Evolutionary conservation across 2,797 vertebrate species (phyloP), one percentile per base, ranked within the genome.

Genomic region (Parotocinclus haroldoi): DNA sequence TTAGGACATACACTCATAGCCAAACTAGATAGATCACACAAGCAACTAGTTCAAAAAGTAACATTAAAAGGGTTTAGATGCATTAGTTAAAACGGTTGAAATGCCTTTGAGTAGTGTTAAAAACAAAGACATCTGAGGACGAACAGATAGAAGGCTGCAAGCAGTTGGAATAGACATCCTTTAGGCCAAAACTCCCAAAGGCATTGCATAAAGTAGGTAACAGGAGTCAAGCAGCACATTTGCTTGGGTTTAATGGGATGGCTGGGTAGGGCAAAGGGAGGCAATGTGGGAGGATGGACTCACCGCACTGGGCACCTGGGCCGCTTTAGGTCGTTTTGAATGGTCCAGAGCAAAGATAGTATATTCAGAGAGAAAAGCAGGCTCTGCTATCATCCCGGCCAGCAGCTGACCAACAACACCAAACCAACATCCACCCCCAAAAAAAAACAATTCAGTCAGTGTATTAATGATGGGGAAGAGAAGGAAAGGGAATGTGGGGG

Each of bases 301-400:
- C 96, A 99, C 96, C 97, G 94, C 94, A 95, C 93, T 79, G 79
- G 88, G 92, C 93, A 89, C 93, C 92, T 94, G 92, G 87, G 93
- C 85, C 83, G 92, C 85, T 91, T 93, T 91, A 90, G 91, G 93
- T 88, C 83, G 90, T 82, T 95, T 96, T 94, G 91, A 94, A 90
- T 93, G 87, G 93, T 99, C 97, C 96, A 99, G 93, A 95, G 96
- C 95, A 99, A 99, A 99, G 92, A 99, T 89, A 98, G 97, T 99
- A 92, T 99, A 99, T 85, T 99, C 96, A 93, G 97, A 99, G 87
- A 99, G 96, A 93, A 98, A 98, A 94, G 97, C 94, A 84, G 97
- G 96, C 81, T 99, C 96, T 91, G 96, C 94, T 97, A 99, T 96
- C 94, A 99, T 97, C 92, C 93, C 93, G 45, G 95, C 96, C 94